Base-by-base conservation (phyloP, 2,888 invertebrate species). In the Acholoe squamosa region DNA sequence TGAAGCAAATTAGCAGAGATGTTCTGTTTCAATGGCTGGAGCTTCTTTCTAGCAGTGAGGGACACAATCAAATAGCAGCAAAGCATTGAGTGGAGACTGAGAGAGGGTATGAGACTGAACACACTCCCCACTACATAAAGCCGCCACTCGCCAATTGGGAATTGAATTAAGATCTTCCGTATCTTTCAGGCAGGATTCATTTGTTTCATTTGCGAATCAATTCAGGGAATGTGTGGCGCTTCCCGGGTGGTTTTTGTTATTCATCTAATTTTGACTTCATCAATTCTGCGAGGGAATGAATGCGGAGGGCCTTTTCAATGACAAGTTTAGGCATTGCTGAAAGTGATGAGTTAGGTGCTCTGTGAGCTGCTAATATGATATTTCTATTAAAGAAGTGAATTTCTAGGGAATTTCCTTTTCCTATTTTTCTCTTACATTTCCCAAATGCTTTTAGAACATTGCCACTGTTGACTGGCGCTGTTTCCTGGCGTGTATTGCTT, bases 1-100 rank as follows among this genome's bases (percentile, higher is more conserved):
- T 33, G 80, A 80, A 80, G 25, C 80, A 80, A 80, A 80, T 34
- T 80, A 80, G 80, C 33, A 43, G 43, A 28, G 71, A 71, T 28
- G 34, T 80, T 80, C 43, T 22, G 34, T 80, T 19, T 34, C 22
- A 33, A 80, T 43, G 33, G 80, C 19, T 16, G 34, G 43, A 34
- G 16, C 1, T 33, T 33, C 80, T 19, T 43, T 31, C n/a, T 76
- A 25, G 16, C 76, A 76, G 76, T 16, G 28, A 43, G 43, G 43
- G 43, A 61, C 61, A 61, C n/a, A 61, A 61, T 61, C 61, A 61
- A 61, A 14, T n/a, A 61, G 19, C 61, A n/a, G 43, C 43, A 3
- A 43, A 43, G 43, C 43, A 43, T 3, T 43, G 43, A 7, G 43
- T 7, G 61, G 61, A n/a, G 3, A 5, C 22, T 61, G 61, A 61